Evolutionary conservation across 2,113 vertebrate species (phyloP).

Genomic region (Gallinago undulata): DNA sequence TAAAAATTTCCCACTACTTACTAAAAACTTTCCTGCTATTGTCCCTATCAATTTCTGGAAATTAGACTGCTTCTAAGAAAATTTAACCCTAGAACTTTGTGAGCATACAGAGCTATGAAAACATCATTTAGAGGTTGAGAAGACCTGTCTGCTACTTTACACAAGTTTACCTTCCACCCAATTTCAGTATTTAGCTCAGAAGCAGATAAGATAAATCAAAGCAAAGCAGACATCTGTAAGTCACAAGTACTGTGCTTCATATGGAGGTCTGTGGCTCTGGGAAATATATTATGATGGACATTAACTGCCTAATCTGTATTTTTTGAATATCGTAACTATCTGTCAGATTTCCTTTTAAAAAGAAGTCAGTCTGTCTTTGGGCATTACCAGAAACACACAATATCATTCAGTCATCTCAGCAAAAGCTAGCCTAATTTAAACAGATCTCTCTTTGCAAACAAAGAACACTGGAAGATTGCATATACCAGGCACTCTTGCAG

Average conservation of each 20-base stretch:
- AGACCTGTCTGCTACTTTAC: not conserved
- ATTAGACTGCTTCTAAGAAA: not conserved
- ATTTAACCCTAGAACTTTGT: not conserved
- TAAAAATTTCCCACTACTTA: not conserved
- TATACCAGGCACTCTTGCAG: not conserved
- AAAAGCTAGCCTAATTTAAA: not conserved
- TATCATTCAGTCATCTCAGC: not conserved
- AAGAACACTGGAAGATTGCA: not conserved
- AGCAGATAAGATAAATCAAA: not conserved
- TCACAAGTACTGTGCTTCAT: not conserved
- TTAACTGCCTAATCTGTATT: not conserved
- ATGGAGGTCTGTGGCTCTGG: not conserved
- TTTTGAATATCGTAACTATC: not conserved
- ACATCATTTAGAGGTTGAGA: not conserved
- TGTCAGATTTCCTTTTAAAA: not conserved
- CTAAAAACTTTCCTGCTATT: not conserved
- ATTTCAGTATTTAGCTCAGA: not conserved
- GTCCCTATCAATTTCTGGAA: not conserved
- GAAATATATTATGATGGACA: not conserved
- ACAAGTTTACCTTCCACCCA: not conserved
- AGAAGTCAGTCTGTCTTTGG: not conserved
- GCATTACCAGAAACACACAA: not conserved
- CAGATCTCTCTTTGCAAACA: not conserved
- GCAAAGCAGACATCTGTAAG: not conserved
- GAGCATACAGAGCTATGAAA: not conserved